These are phyloP conservation scores for Mobula hypostoma DNA, from an alignment of 2,113 vertebrate genomes.

Conservation along the genomic window DNA sequence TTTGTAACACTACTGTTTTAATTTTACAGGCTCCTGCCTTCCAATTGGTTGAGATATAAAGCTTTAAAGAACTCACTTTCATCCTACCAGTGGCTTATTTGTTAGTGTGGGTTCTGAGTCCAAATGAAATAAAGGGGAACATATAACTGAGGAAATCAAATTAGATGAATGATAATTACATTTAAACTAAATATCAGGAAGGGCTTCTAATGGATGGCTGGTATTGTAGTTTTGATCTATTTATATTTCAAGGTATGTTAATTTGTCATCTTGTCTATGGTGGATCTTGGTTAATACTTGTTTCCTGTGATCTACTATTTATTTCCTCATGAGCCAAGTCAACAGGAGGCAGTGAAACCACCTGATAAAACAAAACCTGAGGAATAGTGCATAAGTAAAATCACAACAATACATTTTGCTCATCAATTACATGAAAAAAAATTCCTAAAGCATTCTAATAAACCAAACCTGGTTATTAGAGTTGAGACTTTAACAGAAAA, in stretches of 20 bases:
- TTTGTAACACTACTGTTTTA: background rate
- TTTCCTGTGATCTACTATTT: background rate
- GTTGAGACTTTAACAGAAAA: background rate
- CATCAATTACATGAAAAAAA: background rate
- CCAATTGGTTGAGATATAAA: background rate
- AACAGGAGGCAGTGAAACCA: background rate
- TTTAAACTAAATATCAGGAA: too few relatives aligned
- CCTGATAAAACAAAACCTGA: background rate
- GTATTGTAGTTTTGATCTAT: too few relatives aligned
- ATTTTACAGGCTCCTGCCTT: background rate
- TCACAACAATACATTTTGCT: background rate
- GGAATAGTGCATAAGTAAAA: background rate
- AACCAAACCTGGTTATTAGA: background rate
- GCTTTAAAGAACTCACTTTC: background rate
- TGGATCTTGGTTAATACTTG: too few relatives aligned
- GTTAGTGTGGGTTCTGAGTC: background rate
- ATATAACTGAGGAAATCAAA: background rate
- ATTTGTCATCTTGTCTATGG: background rate
- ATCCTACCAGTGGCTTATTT: background rate
- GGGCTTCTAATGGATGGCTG: too few relatives aligned
- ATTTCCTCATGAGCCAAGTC: too few relatives aligned
- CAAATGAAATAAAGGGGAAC: background rate
- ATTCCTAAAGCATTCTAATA: background rate
- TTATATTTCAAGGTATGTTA: background rate
- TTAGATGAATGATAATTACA: too few relatives aligned